These are phyloP conservation scores for Bungarus multicinctus DNA, from an alignment of 2,113 vertebrate species.

Conservation along the genomic window DNA sequence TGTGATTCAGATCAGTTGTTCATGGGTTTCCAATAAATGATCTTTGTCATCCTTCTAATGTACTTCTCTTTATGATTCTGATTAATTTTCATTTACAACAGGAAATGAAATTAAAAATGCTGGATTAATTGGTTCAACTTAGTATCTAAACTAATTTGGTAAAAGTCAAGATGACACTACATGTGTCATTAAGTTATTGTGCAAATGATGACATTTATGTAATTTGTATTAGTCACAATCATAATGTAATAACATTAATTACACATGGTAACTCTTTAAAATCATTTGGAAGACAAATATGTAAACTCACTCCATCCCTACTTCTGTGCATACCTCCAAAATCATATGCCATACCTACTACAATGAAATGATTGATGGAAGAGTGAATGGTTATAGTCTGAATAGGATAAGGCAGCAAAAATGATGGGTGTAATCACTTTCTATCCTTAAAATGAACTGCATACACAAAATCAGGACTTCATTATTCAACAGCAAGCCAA, in stretches of 20 bases:
- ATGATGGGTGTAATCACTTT: not conserved
- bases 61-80: not conserved
- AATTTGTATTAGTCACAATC: not conserved
- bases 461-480: not conserved
- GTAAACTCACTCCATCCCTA: not conserved
- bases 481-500: not conserved
- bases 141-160: not conserved
- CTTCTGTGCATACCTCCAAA: not conserved
- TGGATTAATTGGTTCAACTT: not conserved
- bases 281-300: not conserved
- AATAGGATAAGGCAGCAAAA: not conserved
- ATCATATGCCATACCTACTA: not conserved
- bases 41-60: not conserved
- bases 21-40: not conserved
- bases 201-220: not conserved
- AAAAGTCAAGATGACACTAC: not conserved
- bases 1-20: not conserved
- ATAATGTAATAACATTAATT: not conserved
- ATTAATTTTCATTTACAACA: not conserved
- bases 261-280: not conserved
- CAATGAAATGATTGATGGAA: not conserved
- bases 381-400: not conserved
- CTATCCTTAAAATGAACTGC: not conserved
- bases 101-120: not conserved
- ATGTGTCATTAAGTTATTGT: not conserved